A percentile compares a stretch with the other conserved stretches of the same genome.
Evolutionary conservation across 92 coral and sea anemone genomes (phyloP).

Genomic region (Paragorgia papillata): DNA sequence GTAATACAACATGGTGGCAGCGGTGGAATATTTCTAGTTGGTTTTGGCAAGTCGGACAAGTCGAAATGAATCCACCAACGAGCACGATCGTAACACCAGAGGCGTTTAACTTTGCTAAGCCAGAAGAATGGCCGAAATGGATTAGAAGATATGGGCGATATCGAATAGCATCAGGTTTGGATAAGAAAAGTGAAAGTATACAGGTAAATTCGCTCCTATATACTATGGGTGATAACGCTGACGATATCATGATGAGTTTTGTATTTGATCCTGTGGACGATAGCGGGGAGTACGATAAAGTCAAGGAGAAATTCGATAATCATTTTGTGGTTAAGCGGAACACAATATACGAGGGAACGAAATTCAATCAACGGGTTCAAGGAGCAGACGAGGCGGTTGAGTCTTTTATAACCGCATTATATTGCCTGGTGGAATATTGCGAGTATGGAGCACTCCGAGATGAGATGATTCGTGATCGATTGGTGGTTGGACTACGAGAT

Average conservation of each 20-base stretch:
- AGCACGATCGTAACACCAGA: too few relatives aligned
- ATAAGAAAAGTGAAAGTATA: conserved; percentile 30
- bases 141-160: conserved; percentile 39
- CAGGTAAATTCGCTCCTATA: conserved; percentile 38
- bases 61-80: too few relatives aligned
- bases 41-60: too few relatives aligned
- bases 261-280: conserved; percentile 29
- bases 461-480: too few relatives aligned
- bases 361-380: conserved; percentile 55
- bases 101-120: conserved; percentile 12
- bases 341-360: conserved; percentile 50
- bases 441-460: conserved; percentile 14
- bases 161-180: too few relatives aligned
- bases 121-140: conserved; percentile 49
- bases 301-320: conserved; percentile 44
- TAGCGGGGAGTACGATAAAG: conserved; percentile 36
- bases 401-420: conserved; percentile 39
- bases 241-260: conserved; percentile 34
- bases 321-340: conserved; percentile 38
- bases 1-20: too few relatives aligned
- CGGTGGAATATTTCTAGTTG: too few relatives aligned
- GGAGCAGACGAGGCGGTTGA: conserved; percentile 46
- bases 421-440: conserved; percentile 23
- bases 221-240: conserved; percentile 40
- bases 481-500: too few relatives aligned